These are phyloP conservation scores for Coluber constrictor DNA, from an alignment of 2,797 vertebrate genomes.

Conservation along the genomic window DNA sequence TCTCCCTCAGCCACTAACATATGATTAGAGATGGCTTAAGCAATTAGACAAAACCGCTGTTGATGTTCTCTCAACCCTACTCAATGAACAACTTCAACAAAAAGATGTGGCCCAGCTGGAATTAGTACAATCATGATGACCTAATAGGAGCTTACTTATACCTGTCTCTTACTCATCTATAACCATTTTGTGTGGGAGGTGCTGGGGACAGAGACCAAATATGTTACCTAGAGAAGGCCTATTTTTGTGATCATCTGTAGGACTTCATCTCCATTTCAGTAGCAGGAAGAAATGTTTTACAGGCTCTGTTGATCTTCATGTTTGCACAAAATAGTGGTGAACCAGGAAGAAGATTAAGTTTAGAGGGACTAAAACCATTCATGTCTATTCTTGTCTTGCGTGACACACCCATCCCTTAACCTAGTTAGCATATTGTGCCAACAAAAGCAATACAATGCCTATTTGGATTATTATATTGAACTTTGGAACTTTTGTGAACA, in stretches of 20 bases:
- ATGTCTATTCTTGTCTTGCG: not conserved
- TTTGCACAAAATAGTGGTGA: not conserved
- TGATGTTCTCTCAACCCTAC: not conserved
- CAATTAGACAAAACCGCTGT: not conserved
- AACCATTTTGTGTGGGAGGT: not conserved
- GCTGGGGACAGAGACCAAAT: not conserved
- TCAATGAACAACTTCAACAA: not conserved
- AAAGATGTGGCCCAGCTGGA: not conserved
- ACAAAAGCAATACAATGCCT: not conserved
- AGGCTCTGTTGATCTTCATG: not conserved
- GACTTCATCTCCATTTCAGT: not conserved
- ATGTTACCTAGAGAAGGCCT: not conserved
- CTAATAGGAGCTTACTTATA: not conserved
- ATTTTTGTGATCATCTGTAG: not conserved
- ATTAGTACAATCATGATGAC: not conserved
- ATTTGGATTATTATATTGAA: not conserved
- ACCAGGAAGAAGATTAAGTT: not conserved
- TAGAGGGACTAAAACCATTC: not conserved
- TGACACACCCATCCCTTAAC: not conserved
- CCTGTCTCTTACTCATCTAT: not conserved
- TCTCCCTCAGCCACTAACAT: not conserved
- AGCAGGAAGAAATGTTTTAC: not conserved
- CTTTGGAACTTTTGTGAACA: not conserved
- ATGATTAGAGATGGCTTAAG: not conserved
- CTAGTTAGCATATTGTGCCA: not conserved